phyloP scores from a whole-genome alignment of 1,140 invertebrate genomes.

The Ceratitis capitata region DNA sequence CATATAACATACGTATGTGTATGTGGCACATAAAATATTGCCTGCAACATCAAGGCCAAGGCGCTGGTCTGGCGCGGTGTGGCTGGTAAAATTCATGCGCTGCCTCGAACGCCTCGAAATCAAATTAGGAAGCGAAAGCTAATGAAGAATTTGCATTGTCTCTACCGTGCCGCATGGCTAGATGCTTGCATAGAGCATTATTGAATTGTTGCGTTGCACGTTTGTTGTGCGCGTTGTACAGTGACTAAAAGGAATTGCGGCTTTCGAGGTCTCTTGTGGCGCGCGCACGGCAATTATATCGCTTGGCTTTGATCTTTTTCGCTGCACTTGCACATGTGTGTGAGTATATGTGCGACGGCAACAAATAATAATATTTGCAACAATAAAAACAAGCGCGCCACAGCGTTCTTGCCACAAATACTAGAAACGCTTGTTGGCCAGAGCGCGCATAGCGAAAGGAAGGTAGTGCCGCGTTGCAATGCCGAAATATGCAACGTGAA shows the following conservation, averaged over 20 bases:
- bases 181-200: background rate
- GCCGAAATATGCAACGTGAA: constrained; percentile 11
- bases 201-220: constrained; percentile 40
- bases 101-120: constrained; percentile 26
- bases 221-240: background rate
- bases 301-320: constrained; percentile 33
- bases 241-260: background rate
- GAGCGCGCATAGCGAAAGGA: background rate
- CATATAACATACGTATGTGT: background rate
- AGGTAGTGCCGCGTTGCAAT: background rate
- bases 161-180: background rate
- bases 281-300: constrained; percentile 40
- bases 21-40: background rate
- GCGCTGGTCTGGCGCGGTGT: background rate
- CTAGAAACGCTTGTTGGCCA: background rate
- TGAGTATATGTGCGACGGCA: background rate
- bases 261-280: background rate
- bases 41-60: background rate
- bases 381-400: background rate
- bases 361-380: constrained; percentile 39
- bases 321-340: background rate
- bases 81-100: background rate
- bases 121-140: constrained; percentile 39
- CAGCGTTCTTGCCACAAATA: background rate
- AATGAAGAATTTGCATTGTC: constrained; percentile 42